Evolutionary conservation across 92 coral and sea anemone species (phyloP), one percentile per base, ranked within the genome.

Genomic region (Metridium senile): DNA sequence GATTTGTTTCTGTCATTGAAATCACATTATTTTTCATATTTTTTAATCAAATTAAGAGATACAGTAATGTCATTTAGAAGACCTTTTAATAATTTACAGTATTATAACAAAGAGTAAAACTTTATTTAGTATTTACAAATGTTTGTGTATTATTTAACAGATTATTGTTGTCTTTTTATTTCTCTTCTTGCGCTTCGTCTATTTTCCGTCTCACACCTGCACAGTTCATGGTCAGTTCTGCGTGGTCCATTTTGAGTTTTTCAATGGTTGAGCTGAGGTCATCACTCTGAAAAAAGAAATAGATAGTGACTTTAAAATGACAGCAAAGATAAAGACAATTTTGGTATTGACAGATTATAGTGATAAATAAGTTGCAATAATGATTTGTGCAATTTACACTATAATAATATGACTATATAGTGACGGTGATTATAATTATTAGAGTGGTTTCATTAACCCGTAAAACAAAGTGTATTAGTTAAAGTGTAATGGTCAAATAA

Each of bases 141-240:
- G 13, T 39, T 39, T 39, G 6, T 6, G 13, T 39, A 39, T 4
- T 39, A 4, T 39, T 39, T 39, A 39, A 6, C 13, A 39, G 49
- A 39, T 39, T 39, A 39, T 39, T 39, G 13, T 39, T 39, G 6
- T 19, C 9, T 52, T 33, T 21, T 58, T 70, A 74, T 18, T 89
- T 89, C 32, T 88, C 91, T 22, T 84, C 91, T 53, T 86, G 86
- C 1, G 97, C 91, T 45, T 85, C 96, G 11, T 96, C 99, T 35
- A 96, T 96, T 69, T 96, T 96, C 72, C 79, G 91, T 76, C 85
- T 77, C 58, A 96, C 96, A 35, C 99, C 99, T 20, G 93, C 89
- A 56, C 96, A 88, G 77, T 96, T 88, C 99, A 96, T 96, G 0
- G 99, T 96, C 62, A 96, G 88, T 66, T 92, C 99, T 4, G 99